These are phyloP conservation scores for Coenonympha glycerion DNA, from an alignment of 2,888 invertebrate species.

Conservation along the genomic window DNA sequence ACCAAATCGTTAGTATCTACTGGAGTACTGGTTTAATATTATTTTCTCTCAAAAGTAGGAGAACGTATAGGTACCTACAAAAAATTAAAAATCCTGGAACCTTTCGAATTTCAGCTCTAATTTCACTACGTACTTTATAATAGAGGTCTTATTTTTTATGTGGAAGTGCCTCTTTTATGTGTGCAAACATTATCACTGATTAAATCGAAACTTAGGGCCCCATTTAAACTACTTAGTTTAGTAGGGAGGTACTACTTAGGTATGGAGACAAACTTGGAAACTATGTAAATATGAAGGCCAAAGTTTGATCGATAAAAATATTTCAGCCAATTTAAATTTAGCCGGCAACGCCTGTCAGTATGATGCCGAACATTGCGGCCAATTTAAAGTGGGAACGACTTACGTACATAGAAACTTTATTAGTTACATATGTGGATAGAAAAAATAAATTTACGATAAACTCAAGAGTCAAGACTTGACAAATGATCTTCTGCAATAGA, in stretches of 20 bases:
- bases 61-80: no score
- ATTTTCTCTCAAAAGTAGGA: no score
- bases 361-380: no score
- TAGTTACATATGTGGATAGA: no score
- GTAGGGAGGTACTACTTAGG: no score
- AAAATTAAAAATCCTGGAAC: not conserved
- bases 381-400: no score
- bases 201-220: not conserved
- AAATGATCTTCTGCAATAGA: no score
- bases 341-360: not conserved
- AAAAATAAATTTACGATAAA: no score
- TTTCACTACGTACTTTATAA: not conserved
- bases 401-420: no score
- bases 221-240: not conserved
- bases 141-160: not conserved
- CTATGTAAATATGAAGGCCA: conserved; percentile 14
- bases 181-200: not conserved
- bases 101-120: not conserved
- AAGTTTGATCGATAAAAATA: conserved; percentile 3
- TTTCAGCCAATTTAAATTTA: conserved; percentile 19
- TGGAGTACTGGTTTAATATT: no score
- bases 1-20: no score
- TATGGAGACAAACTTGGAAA: not conserved
- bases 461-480: no score
- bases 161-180: not conserved